Percentiles rank a stretch among this genome's conserved stretches.
These are phyloP conservation scores for Sphaeramia orbicularis DNA, from an alignment of 2,797 vertebrate genomes.

Conservation along the genomic window DNA sequence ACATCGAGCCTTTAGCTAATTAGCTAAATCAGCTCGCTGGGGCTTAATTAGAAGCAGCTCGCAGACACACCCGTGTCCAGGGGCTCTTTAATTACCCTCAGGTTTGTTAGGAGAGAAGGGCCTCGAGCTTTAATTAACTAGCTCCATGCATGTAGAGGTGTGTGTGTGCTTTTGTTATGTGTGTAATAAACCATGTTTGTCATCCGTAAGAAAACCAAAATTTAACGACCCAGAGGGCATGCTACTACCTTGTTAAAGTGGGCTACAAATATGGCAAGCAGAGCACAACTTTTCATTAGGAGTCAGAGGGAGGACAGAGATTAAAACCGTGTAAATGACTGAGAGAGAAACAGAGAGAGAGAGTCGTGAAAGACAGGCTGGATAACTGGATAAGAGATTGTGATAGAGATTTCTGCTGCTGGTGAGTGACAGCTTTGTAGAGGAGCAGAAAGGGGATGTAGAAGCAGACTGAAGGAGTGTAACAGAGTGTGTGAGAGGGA, in stretches of 20 bases:
- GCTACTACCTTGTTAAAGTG: slow-evolving; percentile 63
- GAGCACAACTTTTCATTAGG: slow-evolving; percentile 51
- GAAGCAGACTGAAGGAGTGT: slow-evolving; percentile 60
- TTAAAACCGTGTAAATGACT: slow-evolving; percentile 1
- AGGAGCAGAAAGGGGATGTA: slow-evolving; percentile 38
- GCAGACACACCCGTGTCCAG: slow-evolving; percentile 79
- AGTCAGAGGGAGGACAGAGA: slow-evolving; percentile 16
- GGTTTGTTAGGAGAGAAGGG: slow-evolving; percentile 81
- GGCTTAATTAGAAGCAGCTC: slow-evolving; percentile 86
- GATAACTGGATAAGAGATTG: slow-evolving; percentile 54
- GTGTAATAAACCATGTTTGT: slow-evolving; percentile 46
- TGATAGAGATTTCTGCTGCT: slow-evolving; percentile 50
- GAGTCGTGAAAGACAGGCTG: slow-evolving; percentile 19
- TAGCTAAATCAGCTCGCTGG: slow-evolving; percentile 86
- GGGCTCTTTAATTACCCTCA: slow-evolving; percentile 86
- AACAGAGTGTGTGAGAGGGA: slow-evolving; percentile 63
- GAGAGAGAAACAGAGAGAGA: slow-evolving; percentile 8
- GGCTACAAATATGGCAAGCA: slow-evolving; percentile 55
- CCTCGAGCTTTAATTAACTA: slow-evolving; percentile 83
- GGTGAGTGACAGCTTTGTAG: slow-evolving; percentile 56
- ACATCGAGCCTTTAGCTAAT: slow-evolving; percentile 83
- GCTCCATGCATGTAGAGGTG: slow-evolving; percentile 47
- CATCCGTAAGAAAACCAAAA: slow-evolving; percentile 42
- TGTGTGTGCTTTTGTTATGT: slow-evolving; percentile 33
- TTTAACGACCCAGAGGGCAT: slow-evolving; percentile 56